Evolutionary conservation across 2,888 invertebrate genomes (phyloP).

Genomic region (Scaptodrosophila latifasciaeformis): DNA sequence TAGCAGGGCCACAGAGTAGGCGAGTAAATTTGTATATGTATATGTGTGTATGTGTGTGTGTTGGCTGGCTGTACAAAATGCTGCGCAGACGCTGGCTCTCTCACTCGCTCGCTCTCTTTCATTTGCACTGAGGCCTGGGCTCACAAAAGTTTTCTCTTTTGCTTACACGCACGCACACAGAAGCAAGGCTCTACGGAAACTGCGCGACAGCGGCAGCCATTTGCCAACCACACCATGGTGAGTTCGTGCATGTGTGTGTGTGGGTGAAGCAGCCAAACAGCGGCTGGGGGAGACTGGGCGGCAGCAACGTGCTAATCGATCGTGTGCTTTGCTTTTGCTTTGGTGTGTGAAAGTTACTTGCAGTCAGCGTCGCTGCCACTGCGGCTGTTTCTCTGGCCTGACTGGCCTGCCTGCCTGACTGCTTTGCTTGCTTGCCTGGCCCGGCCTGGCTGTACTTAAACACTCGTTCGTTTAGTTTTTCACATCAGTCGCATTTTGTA

Average conservation of each 20-base stretch:
- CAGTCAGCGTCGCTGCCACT: constrained; percentile 22
- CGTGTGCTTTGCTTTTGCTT: constrained; percentile 40
- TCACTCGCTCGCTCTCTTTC: constrained; percentile 18
- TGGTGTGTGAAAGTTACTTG: constrained; percentile 13
- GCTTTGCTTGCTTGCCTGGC: constrained; percentile 1
- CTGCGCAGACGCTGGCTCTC: constrained; percentile 40
- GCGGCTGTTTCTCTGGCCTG: too few species aligned
- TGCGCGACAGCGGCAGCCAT: constrained; percentile 2
- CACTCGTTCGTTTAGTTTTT: constrained; percentile 30
- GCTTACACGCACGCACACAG: not conserved
- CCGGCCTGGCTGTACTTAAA: constrained; percentile 49
- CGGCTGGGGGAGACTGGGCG: not conserved
- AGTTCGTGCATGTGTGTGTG: too few species aligned
- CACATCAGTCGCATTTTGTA: constrained; percentile 59
- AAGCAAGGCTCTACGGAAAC: not conserved
- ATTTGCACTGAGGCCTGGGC: too few species aligned
- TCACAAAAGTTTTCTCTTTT: not conserved
- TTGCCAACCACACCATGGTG: too few species aligned
- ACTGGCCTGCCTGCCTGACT: too few species aligned
- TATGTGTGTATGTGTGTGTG: constrained; percentile 10
- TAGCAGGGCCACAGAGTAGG: too few species aligned
- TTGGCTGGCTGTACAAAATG: constrained; percentile 18
- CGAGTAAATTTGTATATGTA: too few species aligned
- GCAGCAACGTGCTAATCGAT: constrained; percentile 40
- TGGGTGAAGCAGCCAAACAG: too few species aligned